phyloP scores from a whole-genome alignment of 2,797 vertebrate genomes.

The Notolabrus celidotus region DNA sequence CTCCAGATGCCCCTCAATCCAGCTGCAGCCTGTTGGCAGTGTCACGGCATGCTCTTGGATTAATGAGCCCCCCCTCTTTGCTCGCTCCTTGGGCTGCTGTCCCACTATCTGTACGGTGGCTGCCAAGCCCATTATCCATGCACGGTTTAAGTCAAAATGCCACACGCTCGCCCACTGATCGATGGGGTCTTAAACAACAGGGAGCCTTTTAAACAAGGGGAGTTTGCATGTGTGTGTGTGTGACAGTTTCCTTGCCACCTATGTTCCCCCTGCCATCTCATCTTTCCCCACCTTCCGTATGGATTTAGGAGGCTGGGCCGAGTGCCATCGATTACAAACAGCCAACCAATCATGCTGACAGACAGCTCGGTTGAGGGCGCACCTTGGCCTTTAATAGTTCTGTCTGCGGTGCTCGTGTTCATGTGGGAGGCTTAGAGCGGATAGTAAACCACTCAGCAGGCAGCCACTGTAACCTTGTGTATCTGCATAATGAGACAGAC shows the following conservation, averaged over 20 bases:
- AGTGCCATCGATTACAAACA: slow-evolving; percentile 77
- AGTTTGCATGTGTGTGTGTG: slow-evolving; percentile 28
- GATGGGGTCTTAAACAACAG: slow-evolving; percentile 73
- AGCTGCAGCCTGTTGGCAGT: slow-evolving; percentile 79
- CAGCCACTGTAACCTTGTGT: slow-evolving; percentile 66
- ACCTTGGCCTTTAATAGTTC: slow-evolving; percentile 75
- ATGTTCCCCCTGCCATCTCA: slow-evolving; percentile 59
- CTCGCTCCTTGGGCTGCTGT: slow-evolving; percentile 64
- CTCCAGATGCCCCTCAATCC: slow-evolving; percentile 72
- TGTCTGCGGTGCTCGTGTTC: slow-evolving; percentile 46
- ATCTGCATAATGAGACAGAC: slow-evolving; percentile 68
- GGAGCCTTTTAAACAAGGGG: slow-evolving; percentile 66
- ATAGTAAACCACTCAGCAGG: slow-evolving; percentile 59
- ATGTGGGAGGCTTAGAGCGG: slow-evolving; percentile 40
- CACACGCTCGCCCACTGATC: slow-evolving; percentile 73
- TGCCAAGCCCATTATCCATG: slow-evolving; percentile 79
- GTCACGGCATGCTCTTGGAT: slow-evolving; percentile 67
- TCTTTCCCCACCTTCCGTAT: slow-evolving; percentile 70
- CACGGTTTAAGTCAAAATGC: slow-evolving; percentile 78
- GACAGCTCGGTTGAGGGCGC: slow-evolving; percentile 71
- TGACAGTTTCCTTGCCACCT: slow-evolving; percentile 45
- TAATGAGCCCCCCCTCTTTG: slow-evolving; percentile 57
- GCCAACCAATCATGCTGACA: slow-evolving; percentile 79
- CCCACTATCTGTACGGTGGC: slow-evolving; percentile 59
- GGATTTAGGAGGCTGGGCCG: slow-evolving; percentile 75